Evolutionary conservation across 2,113 vertebrate genomes (phyloP), one percentile per base, ranked within the genome.

Genomic region (Platichthys flesus): DNA sequence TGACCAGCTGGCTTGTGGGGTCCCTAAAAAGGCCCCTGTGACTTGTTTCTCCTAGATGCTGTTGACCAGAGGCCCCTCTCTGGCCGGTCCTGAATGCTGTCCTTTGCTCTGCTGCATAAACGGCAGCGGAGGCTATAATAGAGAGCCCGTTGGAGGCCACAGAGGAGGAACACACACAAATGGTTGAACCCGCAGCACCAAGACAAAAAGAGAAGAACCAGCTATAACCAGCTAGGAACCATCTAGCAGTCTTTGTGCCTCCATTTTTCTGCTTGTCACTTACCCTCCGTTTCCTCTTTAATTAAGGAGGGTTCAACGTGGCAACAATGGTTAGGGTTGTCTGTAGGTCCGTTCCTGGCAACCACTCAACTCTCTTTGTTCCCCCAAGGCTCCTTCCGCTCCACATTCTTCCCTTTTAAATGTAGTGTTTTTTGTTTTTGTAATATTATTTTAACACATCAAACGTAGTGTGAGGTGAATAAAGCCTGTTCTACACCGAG

Each of bases 151-250:
- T 78, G 76, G 81, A 79, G 69, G 85, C 65, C 78, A 69, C 54
- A 80, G 72, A 83, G 71, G 37, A 87, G 69, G 69, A 71, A 67
- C 75, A 80, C 79, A 71, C 72, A 90, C 81, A 90, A 89, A 89
- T 59, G 57, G 66, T 51, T 74, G 74, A 79, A 82, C 71, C 84
- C 79, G 67, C 81, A 79, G 82, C 78, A 86, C 40, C 68, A 77
- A 79, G 84, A 86, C 91, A 84, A 89, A 91, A 89, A 85, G 84
- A 74, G 85, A 78, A 85, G 89, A 94, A 94, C 94, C 92, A 94
- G 94, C 88, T 89, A 86, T 76, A 88, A 95, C 94, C 93, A 95
- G 94, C 89, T 90, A 81, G 72, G 42, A 94, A 93, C 92, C 92
- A 89, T 92, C 92, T 93, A 81, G 79, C 61, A 52, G 61, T 90